These are phyloP conservation scores for Isurus oxyrinchus DNA, from an alignment of 2,113 vertebrate genomes.

Conservation along the genomic window DNA sequence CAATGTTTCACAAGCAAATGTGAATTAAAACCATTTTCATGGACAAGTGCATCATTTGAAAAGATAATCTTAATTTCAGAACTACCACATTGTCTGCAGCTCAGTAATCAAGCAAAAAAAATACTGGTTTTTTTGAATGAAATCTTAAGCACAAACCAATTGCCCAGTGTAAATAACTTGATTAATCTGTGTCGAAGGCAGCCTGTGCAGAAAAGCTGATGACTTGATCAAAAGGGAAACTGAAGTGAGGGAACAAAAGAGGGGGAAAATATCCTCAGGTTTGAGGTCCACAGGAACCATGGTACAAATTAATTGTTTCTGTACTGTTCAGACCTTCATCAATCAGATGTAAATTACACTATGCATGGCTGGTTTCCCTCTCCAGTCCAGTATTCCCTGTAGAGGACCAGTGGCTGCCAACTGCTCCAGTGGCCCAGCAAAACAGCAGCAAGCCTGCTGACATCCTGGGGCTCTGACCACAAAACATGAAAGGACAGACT, in stretches of 20 bases:
- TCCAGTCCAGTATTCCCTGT: slow-evolving; percentile 51
- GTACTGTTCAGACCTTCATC: slow-evolving; percentile 63
- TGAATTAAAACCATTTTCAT: neutral
- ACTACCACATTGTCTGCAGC: neutral
- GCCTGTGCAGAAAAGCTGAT: slow-evolving; percentile 44
- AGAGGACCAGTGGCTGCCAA: slow-evolving; percentile 53
- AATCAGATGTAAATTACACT: slow-evolving; percentile 65
- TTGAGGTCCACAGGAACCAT: slow-evolving; percentile 54
- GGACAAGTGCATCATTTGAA: neutral
- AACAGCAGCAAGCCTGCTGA: slow-evolving; percentile 43
- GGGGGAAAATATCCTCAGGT: slow-evolving; percentile 51
- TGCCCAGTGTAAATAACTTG: slow-evolving; percentile 26
- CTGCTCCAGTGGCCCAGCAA: slow-evolving; percentile 48
- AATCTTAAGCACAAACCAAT: neutral
- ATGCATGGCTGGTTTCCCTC: slow-evolving; percentile 59
- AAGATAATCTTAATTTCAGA: neutral
- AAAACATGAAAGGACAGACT: slow-evolving; percentile 42
- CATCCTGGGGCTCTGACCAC: slow-evolving; percentile 44
- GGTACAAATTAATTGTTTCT: slow-evolving; percentile 63
- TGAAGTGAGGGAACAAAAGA: slow-evolving; percentile 48
- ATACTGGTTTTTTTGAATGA: neutral
- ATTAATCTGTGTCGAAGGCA: slow-evolving; percentile 50
- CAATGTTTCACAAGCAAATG: neutral
- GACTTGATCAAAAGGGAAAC: slow-evolving; percentile 57
- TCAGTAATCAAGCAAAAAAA: slow-evolving; percentile 1